These are phyloP conservation scores for Rhabdophis nuchalis DNA, from an alignment of 2,797 vertebrate genomes.

Conservation along the genomic window DNA sequence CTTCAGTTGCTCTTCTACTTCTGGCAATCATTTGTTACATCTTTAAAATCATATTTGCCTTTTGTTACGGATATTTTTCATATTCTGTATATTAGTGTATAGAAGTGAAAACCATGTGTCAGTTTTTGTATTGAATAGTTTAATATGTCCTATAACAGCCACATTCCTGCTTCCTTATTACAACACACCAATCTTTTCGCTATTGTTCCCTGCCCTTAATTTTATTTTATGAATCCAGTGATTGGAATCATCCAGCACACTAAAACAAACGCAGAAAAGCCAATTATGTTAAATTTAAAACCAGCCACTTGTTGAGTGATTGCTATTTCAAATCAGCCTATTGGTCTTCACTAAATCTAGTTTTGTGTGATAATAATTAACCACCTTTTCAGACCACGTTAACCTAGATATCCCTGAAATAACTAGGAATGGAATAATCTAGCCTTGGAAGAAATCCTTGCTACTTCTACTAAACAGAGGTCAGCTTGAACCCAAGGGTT, in stretches of 20 bases:
- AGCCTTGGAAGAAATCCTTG: neutral
- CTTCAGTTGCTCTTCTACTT: neutral
- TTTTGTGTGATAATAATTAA: neutral
- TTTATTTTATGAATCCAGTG: neutral
- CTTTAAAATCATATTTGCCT: neutral
- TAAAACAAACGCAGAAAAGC: neutral
- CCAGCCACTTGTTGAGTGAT: neutral
- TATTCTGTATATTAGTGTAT: neutral
- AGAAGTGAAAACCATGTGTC: neutral
- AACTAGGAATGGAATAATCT: neutral
- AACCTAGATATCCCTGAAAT: neutral
- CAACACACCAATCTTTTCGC: neutral
- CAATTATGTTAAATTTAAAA: neutral
- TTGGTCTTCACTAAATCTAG: neutral
- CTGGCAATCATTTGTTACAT: neutral
- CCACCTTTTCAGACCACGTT: neutral
- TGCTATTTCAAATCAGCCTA: neutral
- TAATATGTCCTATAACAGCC: neutral
- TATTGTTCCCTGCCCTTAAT: neutral
- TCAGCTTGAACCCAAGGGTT: neutral
- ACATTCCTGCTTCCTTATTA: neutral
- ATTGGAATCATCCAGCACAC: neutral
- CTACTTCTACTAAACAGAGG: neutral
- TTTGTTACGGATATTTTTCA: neutral
- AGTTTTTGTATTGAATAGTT: neutral